Conservation (phyloP, 2,888 invertebrate genomes). For the Polylopha cassiicola region DNA sequence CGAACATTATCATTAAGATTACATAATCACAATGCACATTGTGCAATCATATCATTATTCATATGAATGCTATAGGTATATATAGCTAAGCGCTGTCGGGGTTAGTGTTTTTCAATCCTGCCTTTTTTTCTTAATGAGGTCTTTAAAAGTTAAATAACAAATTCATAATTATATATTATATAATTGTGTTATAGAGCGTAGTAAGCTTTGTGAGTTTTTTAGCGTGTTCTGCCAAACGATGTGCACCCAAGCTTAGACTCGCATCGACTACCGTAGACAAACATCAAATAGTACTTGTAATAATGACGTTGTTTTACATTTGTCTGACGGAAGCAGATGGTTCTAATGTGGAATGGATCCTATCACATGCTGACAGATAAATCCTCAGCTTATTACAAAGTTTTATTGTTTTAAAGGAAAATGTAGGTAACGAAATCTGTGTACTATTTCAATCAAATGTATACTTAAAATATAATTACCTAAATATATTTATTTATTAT, state of each 20-base stretch:
- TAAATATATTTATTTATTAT: too few species aligned
- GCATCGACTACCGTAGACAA: conserved; percentile 2
- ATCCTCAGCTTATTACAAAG: conserved; percentile 6
- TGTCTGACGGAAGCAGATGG: conserved; percentile 25
- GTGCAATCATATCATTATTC: conserved; percentile 17
- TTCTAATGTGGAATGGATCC: conserved; percentile 41
- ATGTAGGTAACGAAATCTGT: too few species aligned
- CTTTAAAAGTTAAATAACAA: too few species aligned
- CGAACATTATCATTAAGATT: conserved; percentile 9
- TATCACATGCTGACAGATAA: conserved; percentile 14
- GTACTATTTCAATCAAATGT: too few species aligned
- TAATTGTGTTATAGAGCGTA: conserved; percentile 5
- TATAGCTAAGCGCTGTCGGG: conserved; percentile 10
- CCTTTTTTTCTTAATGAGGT: conserved; percentile 3
- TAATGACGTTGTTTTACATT: conserved; percentile 2
- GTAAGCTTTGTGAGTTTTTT: conserved; percentile 15
- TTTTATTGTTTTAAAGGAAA: conserved; percentile 4
- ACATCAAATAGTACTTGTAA: background rate
- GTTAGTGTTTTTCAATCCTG: background rate
- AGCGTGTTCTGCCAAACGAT: conserved; percentile 14
- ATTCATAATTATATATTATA: conserved; percentile 6
- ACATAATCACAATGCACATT: conserved; percentile 13
- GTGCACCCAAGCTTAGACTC: conserved; percentile 8
- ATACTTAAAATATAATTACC: too few species aligned
- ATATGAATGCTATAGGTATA: too few species aligned